A percentile compares a stretch with the other conserved stretches of the same genome.
Evolutionary conservation across 1,140 invertebrate genomes (phyloP).

Genomic region (Olivierus martensii): DNA sequence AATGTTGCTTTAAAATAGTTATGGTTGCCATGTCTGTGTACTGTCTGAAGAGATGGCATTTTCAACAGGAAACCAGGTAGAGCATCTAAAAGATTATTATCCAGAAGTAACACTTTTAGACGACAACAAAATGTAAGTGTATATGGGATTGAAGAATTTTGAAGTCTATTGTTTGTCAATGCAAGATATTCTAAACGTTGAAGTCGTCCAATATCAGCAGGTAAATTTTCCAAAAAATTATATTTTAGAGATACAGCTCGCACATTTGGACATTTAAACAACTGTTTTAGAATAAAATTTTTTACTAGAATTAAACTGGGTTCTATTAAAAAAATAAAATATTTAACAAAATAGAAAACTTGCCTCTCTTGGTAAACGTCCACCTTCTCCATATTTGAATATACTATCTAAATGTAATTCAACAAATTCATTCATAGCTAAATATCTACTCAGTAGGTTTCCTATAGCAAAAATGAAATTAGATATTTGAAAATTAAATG

Average conservation of each 20-base stretch:
- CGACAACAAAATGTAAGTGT: slow-evolving; percentile 33
- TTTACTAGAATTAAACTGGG: too few species aligned
- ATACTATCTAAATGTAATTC: slow-evolving; percentile 33
- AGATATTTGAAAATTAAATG: not conserved
- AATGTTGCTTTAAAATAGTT: slow-evolving; percentile 41
- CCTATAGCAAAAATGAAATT: slow-evolving; percentile 23
- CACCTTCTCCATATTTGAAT: slow-evolving; percentile 32
- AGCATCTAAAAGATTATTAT: slow-evolving; percentile 38
- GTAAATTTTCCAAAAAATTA: slow-evolving; percentile 33
- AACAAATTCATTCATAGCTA: slow-evolving; percentile 29
- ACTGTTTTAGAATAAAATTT: slow-evolving; percentile 23
- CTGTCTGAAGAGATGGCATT: slow-evolving; percentile 32
- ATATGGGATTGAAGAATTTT: slow-evolving; percentile 35
- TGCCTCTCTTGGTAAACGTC: slow-evolving; percentile 30
- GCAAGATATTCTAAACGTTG: slow-evolving; percentile 32
- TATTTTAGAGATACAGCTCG: slow-evolving; percentile 34
- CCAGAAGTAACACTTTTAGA: slow-evolving; percentile 30
- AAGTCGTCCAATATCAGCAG: slow-evolving; percentile 35
- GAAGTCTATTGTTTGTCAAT: slow-evolving; percentile 36
- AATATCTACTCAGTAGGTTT: slow-evolving; percentile 28
- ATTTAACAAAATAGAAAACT: not conserved
- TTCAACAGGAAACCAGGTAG: slow-evolving; percentile 35
- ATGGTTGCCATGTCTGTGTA: slow-evolving; percentile 40
- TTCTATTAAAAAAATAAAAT: not conserved
- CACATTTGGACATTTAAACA: slow-evolving; percentile 34